Percentiles rank a stretch among this genome's conserved stretches.
Evolutionary conservation across 2,888 invertebrate genomes (phyloP).

Genomic region (Coenonympha glycerion): DNA sequence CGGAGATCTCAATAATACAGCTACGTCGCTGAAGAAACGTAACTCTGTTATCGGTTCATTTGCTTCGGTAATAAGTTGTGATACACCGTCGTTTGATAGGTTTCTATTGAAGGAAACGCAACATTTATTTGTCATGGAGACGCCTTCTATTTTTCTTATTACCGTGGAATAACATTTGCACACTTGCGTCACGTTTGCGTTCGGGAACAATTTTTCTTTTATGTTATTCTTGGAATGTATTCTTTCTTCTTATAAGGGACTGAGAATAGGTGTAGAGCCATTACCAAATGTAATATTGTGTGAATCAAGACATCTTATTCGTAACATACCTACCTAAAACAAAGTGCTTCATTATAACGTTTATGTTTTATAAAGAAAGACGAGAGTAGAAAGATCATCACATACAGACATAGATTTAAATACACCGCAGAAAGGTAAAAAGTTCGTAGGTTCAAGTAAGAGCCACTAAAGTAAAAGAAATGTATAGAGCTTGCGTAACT

Average conservation of each 20-base stretch:
- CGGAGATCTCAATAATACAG: conserved; percentile 40
- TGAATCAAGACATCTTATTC: no score
- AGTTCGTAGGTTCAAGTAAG: no score
- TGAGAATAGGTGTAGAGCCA: background rate
- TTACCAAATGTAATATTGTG: background rate
- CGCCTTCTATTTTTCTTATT: conserved; percentile 16
- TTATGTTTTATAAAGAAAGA: no score
- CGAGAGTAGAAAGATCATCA: no score
- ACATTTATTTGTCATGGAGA: conserved; percentile 27
- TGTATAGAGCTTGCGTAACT: background rate
- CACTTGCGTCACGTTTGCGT: conserved; percentile 1
- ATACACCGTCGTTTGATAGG: conserved; percentile 48
- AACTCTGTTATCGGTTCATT: conserved; percentile 56
- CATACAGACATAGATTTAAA: no score
- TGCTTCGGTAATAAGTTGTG: conserved; percentile 56
- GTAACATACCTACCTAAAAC: no score
- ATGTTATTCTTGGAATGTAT: background rate
- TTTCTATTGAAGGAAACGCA: conserved; percentile 50
- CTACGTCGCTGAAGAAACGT: conserved; percentile 37
- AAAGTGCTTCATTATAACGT: no score
- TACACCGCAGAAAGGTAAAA: no score
- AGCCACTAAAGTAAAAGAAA: background rate
- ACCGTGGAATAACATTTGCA: conserved; percentile 7
- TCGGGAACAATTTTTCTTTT: conserved; percentile 3
- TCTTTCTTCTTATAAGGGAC: background rate